phyloP scores from a whole-genome alignment of 2,888 invertebrate species.

The Sepiola atlantica region DNA sequence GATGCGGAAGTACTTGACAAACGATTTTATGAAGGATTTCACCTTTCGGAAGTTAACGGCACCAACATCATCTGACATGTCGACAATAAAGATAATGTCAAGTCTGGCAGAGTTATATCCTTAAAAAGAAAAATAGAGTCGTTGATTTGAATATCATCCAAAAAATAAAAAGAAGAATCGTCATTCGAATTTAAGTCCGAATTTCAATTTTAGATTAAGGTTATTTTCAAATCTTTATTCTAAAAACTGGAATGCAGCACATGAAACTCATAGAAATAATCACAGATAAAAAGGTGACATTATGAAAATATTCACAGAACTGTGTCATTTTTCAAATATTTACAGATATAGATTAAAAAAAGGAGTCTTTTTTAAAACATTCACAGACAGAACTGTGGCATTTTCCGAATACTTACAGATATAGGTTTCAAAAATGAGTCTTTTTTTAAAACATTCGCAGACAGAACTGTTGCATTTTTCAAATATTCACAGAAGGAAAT shows the following conservation, averaged over 20 bases:
- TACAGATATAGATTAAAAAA: too few relatives aligned
- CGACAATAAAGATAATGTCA: not conserved
- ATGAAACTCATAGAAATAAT: not conserved
- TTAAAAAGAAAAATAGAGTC: not conserved
- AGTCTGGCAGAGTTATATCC: not conserved
- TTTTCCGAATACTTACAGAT: too few relatives aligned
- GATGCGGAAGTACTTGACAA: not conserved
- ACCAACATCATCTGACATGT: not conserved
- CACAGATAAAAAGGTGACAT: too few relatives aligned
- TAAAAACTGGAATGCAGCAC: not conserved
- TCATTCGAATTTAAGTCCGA: too few relatives aligned
- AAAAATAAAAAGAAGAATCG: not conserved
- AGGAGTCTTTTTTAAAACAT: too few relatives aligned
- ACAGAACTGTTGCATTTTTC: too few relatives aligned
- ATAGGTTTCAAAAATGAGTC: too few relatives aligned
- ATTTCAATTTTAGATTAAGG: not conserved
- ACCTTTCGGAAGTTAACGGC: not conserved
- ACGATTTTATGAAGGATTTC: not conserved
- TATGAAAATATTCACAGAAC: too few relatives aligned
- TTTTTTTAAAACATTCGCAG: too few relatives aligned
- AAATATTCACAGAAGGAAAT: too few relatives aligned
- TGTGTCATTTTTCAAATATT: too few relatives aligned
- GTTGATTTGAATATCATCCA: not conserved
- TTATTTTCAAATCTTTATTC: not conserved
- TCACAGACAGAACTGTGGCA: too few relatives aligned